Evolutionary conservation across 2,113 vertebrate species (phyloP).

Genomic region (Equus quagga): DNA sequence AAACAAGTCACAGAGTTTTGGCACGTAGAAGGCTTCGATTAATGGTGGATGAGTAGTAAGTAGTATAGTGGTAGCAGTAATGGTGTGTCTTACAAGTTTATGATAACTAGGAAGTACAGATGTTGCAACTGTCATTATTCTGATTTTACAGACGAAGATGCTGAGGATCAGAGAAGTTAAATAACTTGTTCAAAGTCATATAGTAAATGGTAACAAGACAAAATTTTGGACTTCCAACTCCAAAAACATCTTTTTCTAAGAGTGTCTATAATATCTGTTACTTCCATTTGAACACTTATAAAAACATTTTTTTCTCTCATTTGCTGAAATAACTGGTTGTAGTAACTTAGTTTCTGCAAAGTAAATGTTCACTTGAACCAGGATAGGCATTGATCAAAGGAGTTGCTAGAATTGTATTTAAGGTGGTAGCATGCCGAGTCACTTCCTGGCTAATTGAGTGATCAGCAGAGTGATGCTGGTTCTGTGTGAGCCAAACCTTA

Average conservation of each 20-base stretch:
- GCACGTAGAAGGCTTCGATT: background rate
- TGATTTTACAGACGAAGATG: background rate
- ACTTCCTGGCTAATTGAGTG: background rate
- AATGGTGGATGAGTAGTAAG: background rate
- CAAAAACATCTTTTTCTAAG: background rate
- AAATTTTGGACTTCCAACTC: background rate
- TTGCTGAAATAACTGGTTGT: background rate
- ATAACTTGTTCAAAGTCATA: background rate
- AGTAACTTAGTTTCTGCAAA: background rate
- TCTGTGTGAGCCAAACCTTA: background rate
- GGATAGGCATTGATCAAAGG: background rate
- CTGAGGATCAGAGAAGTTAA: background rate
- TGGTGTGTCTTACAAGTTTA: background rate
- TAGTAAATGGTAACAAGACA: background rate
- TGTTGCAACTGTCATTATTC: background rate
- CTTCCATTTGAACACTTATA: background rate
- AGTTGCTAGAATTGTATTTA: background rate
- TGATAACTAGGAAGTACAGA: background rate
- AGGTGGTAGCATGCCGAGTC: background rate
- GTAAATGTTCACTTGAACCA: background rate
- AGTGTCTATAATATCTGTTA: background rate
- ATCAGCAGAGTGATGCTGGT: background rate
- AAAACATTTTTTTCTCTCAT: background rate
- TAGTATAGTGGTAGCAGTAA: background rate
- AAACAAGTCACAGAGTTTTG: background rate